phyloP scores from a whole-genome alignment of 2,113 vertebrate genomes.

The Cottus gobio region DNA sequence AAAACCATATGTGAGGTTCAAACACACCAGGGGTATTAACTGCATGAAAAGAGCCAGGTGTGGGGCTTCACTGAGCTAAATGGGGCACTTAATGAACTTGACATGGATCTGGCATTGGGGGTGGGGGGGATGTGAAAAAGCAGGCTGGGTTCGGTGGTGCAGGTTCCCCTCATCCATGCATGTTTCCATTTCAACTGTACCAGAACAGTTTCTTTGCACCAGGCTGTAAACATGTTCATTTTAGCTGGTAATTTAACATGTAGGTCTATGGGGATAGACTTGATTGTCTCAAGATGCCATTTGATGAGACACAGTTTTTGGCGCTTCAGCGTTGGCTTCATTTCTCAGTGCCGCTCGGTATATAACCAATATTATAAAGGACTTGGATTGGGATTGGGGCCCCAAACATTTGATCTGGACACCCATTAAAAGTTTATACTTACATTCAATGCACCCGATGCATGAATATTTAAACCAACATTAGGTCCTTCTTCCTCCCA shows the following conservation, averaged over 20 bases:
- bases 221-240: not conserved
- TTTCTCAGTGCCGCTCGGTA: not conserved
- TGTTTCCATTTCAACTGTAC: too few relatives aligned
- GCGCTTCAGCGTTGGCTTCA: too few relatives aligned
- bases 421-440: not conserved
- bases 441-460: not conserved
- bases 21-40: conserved; percentile 44
- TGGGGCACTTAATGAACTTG: conserved; percentile 68
- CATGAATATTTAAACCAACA: too few relatives aligned
- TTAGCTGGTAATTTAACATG: not conserved
- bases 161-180: not conserved
- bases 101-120: conserved; percentile 25
- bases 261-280: too few relatives aligned
- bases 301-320: too few relatives aligned
- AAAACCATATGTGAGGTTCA: conserved; percentile 52
- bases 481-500: too few relatives aligned
- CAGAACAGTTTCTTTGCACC: not conserved
- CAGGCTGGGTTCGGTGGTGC: not conserved
- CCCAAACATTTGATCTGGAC: too few relatives aligned
- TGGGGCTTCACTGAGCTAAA: conserved; percentile 56
- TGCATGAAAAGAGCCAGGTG: conserved; percentile 45
- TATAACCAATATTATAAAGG: not conserved
- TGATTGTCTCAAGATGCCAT: too few relatives aligned
- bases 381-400: not conserved
- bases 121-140: not conserved